A percentile compares a stretch with the other conserved stretches of the same genome.
phyloP scores from a whole-genome alignment of 2,113 vertebrate genomes.

The Heterochromis multidens region DNA sequence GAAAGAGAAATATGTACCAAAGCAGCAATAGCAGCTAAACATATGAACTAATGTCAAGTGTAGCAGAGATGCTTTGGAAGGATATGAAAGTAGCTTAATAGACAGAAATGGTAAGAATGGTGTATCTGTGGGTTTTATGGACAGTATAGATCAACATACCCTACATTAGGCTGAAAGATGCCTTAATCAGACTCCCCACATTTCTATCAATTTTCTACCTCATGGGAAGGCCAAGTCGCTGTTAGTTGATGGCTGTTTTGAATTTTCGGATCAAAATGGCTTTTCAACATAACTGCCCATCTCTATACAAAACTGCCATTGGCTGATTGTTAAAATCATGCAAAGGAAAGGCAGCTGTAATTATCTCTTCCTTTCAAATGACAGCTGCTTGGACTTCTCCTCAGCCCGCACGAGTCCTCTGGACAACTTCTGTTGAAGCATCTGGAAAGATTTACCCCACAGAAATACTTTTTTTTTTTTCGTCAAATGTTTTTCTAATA shows the following conservation, averaged over 20 bases:
- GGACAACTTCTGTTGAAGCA: conserved; percentile 28
- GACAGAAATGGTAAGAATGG: not conserved
- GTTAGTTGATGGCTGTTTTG: conserved; percentile 1
- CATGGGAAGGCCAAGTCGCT: not conserved
- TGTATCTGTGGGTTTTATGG: not conserved
- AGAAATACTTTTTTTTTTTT: not conserved
- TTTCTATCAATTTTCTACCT: not conserved
- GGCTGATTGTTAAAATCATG: conserved; percentile 26
- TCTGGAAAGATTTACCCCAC: conserved; percentile 45
- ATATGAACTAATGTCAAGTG: not conserved
- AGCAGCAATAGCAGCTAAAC: not conserved
- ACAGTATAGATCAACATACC: not conserved
- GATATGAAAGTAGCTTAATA: not conserved
- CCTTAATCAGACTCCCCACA: not conserved
- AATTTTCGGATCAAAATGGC: conserved; percentile 2
- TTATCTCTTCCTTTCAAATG: conserved; percentile 38
- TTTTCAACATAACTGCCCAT: conserved; percentile 5
- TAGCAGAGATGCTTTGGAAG: not conserved
- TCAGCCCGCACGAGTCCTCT: not conserved
- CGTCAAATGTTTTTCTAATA: conserved; percentile 7
- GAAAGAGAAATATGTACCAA: not conserved
- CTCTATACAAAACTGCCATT: conserved; percentile 1
- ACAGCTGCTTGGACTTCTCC: conserved; percentile 11
- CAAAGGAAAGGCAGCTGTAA: conserved; percentile 6
- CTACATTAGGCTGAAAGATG: not conserved